Conservation (phyloP, 2,797 vertebrate genomes). For the Hydrophis major region DNA sequence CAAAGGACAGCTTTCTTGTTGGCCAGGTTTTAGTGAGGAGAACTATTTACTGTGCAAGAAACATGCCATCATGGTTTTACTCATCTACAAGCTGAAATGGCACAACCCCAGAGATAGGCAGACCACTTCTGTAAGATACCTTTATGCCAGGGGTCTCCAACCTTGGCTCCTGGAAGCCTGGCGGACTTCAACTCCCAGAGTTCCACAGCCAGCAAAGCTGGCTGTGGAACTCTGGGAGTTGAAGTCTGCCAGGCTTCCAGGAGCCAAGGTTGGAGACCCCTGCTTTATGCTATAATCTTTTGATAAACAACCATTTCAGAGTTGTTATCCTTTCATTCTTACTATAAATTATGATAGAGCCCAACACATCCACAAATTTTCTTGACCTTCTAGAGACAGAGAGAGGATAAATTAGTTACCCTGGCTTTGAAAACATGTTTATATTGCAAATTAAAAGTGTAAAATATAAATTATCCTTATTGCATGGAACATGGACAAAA, state of each 20-base stretch:
- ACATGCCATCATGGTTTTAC: neutral
- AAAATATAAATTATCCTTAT: neutral
- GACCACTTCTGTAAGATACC: neutral
- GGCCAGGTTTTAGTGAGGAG: no score
- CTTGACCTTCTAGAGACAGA: neutral
- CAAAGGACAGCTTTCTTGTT: neutral
- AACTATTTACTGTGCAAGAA: neutral
- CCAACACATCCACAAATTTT: neutral
- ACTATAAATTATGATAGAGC: neutral
- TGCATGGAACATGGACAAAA: neutral
- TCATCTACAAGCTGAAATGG: neutral
- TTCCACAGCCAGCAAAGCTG: no score
- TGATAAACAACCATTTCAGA: neutral
- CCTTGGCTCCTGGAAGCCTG: no score
- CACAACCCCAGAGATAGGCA: neutral
- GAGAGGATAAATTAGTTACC: conserved; percentile 1
- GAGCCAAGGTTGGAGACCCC: no score
- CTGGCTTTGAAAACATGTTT: neutral
- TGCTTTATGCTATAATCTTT: neutral
- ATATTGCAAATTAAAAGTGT: conserved; percentile 1
- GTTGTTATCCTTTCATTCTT: neutral
- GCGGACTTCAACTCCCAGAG: no score
- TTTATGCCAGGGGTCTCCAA: no score
- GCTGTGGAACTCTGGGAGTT: no score
- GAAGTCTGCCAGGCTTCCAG: no score